Conservation (phyloP, 2,797 vertebrate species). For the Bradypus variegatus region DNA sequence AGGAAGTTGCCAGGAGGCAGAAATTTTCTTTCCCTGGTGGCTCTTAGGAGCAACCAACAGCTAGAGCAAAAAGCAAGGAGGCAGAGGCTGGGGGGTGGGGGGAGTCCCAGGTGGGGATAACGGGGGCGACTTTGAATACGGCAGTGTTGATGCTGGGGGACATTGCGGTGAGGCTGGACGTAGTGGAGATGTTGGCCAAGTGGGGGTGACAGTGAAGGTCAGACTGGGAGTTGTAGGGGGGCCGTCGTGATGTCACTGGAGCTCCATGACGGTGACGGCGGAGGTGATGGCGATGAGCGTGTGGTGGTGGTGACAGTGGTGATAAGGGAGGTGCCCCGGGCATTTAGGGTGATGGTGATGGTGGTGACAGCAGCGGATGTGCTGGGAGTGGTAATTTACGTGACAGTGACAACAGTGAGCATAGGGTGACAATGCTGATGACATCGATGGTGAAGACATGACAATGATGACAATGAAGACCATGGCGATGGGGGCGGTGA, state of each 20-base stretch:
- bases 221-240: accelerated
- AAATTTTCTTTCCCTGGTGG: not conserved
- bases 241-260: not conserved
- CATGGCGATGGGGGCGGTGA: accelerated
- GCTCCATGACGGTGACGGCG: not conserved
- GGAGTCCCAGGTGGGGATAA: accelerated
- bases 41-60: not conserved
- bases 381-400: not conserved
- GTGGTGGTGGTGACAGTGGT: too few relatives aligned
- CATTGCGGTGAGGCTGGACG: accelerated
- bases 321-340: not conserved
- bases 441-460: accelerated
- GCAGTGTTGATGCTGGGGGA: accelerated
- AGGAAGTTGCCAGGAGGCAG: not conserved
- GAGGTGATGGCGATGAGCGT: not conserved
- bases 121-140: accelerated
- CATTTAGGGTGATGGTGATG: accelerated
- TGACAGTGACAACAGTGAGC: not conserved
- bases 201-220: accelerated
- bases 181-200: accelerated
- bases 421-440: not conserved
- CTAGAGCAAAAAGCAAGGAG: not conserved
- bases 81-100: too few relatives aligned
- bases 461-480: accelerated
- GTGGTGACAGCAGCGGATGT: not conserved